Evolutionary conservation across 2,797 vertebrate genomes (phyloP).

Genomic region (Rhincodon typus): DNA sequence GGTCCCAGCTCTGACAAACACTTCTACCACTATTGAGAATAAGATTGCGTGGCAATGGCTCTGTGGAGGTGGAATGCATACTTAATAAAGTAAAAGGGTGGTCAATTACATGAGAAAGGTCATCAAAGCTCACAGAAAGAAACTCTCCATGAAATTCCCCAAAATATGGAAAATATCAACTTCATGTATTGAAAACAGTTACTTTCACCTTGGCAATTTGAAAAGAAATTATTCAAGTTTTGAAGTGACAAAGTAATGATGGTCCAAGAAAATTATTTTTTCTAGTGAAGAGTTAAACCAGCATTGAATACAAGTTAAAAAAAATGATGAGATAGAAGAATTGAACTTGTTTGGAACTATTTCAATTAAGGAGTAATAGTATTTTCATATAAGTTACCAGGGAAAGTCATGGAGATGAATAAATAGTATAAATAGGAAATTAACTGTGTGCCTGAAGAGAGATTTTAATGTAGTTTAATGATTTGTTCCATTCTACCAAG

Average conservation of each 20-base stretch:
- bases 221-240: too few species aligned
- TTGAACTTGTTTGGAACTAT: neutral
- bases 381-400: neutral
- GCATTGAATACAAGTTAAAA: neutral
- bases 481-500: neutral
- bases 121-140: too few species aligned
- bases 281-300: neutral
- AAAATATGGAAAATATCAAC: too few species aligned
- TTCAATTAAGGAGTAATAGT: neutral
- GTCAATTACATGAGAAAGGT: too few species aligned
- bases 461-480: neutral
- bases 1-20: too few species aligned
- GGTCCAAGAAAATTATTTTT: neutral
- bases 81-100: too few species aligned
- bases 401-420: neutral
- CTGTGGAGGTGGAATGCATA: too few species aligned
- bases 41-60: too few species aligned
- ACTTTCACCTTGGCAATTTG: too few species aligned
- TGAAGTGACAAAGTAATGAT: neutral
- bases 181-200: too few species aligned
- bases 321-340: neutral
- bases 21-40: too few species aligned
- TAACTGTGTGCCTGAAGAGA: neutral
- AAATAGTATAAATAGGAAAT: neutral
- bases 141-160: too few species aligned